Percentiles rank a stretch among this genome's conserved stretches.
These are phyloP conservation scores for Dolichallabes microphthalmus DNA, from an alignment of 2,113 vertebrate genomes.

Conservation along the genomic window DNA sequence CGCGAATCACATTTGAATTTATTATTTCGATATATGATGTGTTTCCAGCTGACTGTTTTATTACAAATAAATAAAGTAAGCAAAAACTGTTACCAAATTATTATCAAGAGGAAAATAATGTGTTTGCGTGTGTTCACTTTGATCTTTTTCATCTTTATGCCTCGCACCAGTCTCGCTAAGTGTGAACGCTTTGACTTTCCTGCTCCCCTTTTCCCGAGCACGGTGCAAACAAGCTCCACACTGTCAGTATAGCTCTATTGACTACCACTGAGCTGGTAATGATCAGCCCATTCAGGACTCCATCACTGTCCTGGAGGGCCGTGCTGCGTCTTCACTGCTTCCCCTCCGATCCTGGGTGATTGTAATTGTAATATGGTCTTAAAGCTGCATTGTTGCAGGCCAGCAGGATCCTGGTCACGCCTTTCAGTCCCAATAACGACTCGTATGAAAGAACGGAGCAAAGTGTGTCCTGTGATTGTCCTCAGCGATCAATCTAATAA, in stretches of 20 bases:
- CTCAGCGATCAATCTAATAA: constrained; percentile 40
- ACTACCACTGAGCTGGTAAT: constrained; percentile 14
- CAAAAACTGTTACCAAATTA: background rate
- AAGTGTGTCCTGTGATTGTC: constrained; percentile 43
- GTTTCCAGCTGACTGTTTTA: background rate
- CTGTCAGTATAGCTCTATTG: constrained; percentile 16
- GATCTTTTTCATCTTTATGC: background rate
- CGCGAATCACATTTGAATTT: background rate
- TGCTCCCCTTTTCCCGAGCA: background rate
- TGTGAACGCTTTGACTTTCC: background rate
- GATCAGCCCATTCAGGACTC: constrained; percentile 1
- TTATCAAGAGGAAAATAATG: background rate
- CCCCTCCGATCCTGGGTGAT: constrained; percentile 26
- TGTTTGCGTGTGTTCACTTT: background rate
- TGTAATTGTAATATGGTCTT: constrained; percentile 43
- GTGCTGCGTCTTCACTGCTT: constrained; percentile 19
- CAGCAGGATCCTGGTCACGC: constrained; percentile 46
- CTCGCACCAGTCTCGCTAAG: background rate
- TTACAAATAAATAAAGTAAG: background rate
- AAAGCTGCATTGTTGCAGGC: constrained; percentile 47
- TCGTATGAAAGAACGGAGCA: constrained; percentile 26
- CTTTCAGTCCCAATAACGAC: constrained; percentile 49
- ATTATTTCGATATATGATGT: background rate
- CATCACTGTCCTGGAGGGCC: background rate
- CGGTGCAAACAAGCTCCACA: background rate